Evolutionary conservation across 2,888 invertebrate species (phyloP).

Genomic region (Erannis defoliaria): DNA sequence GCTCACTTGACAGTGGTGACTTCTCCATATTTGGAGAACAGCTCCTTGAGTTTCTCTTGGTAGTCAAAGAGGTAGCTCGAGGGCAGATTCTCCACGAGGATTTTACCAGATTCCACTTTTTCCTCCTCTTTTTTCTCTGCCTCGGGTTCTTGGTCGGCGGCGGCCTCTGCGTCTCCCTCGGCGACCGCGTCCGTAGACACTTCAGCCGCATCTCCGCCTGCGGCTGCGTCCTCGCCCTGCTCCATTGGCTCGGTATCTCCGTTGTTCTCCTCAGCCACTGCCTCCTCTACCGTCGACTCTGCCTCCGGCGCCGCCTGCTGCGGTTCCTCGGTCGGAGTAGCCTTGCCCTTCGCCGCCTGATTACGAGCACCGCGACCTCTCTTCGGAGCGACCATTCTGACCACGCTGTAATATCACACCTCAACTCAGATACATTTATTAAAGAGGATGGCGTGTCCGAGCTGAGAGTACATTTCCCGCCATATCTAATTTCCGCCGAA

Average conservation of each 20-base stretch:
- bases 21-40: slow-evolving; percentile 82
- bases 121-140: slow-evolving; percentile 74
- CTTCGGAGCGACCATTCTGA: slow-evolving; percentile 80
- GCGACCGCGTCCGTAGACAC: slow-evolving; percentile 41
- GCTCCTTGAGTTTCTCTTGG: slow-evolving; percentile 82
- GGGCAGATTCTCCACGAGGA: slow-evolving; percentile 81
- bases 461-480: slow-evolving; percentile 63
- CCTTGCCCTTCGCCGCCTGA: slow-evolving; percentile 72
- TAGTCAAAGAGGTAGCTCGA: slow-evolving; percentile 81
- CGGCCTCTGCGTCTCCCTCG: slow-evolving; percentile 47
- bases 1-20: slow-evolving; percentile 77
- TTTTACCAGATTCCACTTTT: slow-evolving; percentile 82
- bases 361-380: slow-evolving; percentile 80
- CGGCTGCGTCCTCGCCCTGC: slow-evolving; percentile 55
- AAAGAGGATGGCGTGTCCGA: slow-evolving; percentile 47
- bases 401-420: slow-evolving; percentile 38
- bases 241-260: slow-evolving; percentile 67
- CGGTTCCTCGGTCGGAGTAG: slow-evolving; percentile 63
- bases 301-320: slow-evolving; percentile 60
- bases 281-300: slow-evolving; percentile 58
- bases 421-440: slow-evolving; percentile 40
- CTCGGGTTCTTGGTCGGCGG: slow-evolving; percentile 56
- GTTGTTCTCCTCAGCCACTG: slow-evolving; percentile 70
- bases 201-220: slow-evolving; percentile 43
- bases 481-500: slow-evolving; percentile 59